A percentile compares a stretch with the other conserved stretches of the same genome.
phyloP scores from a whole-genome alignment of 2,797 vertebrate species.

The Denticeps clupeoides region DNA sequence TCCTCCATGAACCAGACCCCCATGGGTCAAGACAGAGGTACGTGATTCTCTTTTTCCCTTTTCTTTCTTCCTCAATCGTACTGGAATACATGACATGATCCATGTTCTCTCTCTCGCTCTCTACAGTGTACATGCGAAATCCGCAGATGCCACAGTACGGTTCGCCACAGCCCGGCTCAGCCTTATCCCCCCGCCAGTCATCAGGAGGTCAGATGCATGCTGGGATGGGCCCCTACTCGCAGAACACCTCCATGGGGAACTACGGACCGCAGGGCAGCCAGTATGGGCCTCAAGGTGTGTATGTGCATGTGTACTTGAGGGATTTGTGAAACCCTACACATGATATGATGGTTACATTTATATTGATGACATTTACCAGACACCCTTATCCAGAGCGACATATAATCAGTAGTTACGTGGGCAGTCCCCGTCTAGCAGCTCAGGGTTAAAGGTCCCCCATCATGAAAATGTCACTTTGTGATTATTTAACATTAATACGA shows the following conservation, averaged over 20 bases:
- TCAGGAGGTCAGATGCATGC: slow-evolving; percentile 88
- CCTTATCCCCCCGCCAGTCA: slow-evolving; percentile 95
- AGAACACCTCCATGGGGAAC: slow-evolving; percentile 88
- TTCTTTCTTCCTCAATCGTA: slow-evolving; percentile 1
- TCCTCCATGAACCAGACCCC: slow-evolving; percentile 86
- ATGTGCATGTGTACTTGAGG: no score
- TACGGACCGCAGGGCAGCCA: slow-evolving; percentile 85
- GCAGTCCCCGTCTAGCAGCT: no score
- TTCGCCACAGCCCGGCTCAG: slow-evolving; percentile 91
- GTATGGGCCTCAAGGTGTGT: slow-evolving; percentile 86
- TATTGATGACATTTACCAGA: no score
- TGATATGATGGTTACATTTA: no score
- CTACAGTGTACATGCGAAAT: slow-evolving; percentile 86
- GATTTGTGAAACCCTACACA: no score
- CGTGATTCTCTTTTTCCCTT: slow-evolving; percentile 20
- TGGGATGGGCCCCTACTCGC: slow-evolving; percentile 89
- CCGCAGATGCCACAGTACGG: slow-evolving; percentile 91
- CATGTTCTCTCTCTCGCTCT: background rate
- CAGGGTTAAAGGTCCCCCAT: no score
- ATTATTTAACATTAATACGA: no score
- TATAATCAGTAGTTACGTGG: no score
- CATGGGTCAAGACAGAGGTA: slow-evolving; percentile 88
- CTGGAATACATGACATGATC: no score
- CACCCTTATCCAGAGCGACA: no score
- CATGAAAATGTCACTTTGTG: no score